These are phyloP conservation scores for Peucedramus taeniatus DNA, from an alignment of 2,113 vertebrate species.

Conservation along the genomic window DNA sequence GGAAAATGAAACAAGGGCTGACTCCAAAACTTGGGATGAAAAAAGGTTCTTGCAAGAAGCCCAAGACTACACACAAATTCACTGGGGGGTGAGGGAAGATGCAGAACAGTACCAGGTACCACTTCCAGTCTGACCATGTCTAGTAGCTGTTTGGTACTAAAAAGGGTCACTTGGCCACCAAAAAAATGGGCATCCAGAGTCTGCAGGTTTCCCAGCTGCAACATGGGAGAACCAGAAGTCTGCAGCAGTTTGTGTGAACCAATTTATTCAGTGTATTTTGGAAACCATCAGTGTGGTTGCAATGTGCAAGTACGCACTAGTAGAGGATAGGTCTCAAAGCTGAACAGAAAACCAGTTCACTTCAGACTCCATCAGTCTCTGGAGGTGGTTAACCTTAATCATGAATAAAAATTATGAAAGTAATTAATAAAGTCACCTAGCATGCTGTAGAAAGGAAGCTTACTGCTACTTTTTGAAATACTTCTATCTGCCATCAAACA, in stretches of 20 bases:
- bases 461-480: neutral
- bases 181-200: neutral
- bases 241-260: neutral
- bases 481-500: neutral
- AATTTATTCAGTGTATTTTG: fast-evolving
- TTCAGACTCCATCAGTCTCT: neutral
- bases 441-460: neutral
- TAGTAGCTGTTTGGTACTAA: neutral
- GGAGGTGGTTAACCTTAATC: neutral
- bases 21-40: neutral
- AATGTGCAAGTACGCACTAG: neutral
- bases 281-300: neutral
- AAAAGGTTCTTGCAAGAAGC: neutral
- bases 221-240: neutral
- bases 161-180: neutral
- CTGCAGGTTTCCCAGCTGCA: neutral
- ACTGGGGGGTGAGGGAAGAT: neutral
- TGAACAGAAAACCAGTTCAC: neutral
- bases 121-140: neutral
- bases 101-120: neutral
- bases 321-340: neutral
- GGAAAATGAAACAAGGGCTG: slow-evolving; percentile 12
- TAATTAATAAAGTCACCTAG: neutral
- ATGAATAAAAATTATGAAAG: neutral
- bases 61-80: neutral